These are phyloP conservation scores for Rhinogobius similis DNA, from an alignment of 2,113 vertebrate genomes.

Conservation along the genomic window DNA sequence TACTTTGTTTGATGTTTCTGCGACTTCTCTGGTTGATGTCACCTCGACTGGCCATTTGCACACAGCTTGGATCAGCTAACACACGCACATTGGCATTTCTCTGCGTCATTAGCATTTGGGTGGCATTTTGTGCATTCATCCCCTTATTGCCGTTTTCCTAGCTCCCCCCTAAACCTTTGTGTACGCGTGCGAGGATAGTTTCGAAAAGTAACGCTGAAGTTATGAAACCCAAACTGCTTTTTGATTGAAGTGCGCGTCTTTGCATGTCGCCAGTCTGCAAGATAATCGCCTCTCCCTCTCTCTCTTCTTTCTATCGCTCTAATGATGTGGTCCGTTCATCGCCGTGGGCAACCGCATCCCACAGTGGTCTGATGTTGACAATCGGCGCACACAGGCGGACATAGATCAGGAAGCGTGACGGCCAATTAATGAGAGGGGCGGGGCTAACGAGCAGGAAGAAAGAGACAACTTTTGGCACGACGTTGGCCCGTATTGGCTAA, in stretches of 20 bases:
- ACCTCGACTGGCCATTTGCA: constrained; percentile 4
- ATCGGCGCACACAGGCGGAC: constrained; percentile 31
- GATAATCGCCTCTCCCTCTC: constrained; percentile 44
- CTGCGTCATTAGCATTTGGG: constrained; percentile 28
- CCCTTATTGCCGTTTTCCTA: constrained; percentile 15
- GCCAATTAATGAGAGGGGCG: constrained; percentile 54
- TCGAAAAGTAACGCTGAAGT: constrained; percentile 9
- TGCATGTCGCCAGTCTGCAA: constrained; percentile 32
- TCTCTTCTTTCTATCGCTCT: constrained; percentile 38
- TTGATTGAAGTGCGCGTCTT: neutral
- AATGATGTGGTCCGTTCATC: constrained; percentile 53
- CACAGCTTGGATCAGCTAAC: neutral
- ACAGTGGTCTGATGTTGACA: constrained; percentile 47
- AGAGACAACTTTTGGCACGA: constrained; percentile 42
- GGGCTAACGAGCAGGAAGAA: constrained; percentile 16
- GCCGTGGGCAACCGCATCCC: constrained; percentile 30
- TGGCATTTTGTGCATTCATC: constrained; percentile 39
- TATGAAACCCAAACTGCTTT: constrained; percentile 6
- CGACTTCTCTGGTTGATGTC: neutral
- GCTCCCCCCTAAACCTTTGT: constrained; percentile 12
- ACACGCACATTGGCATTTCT: constrained; percentile 30
- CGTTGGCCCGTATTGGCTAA: constrained; percentile 54
- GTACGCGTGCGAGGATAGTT: constrained; percentile 3
- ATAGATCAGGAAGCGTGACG: constrained; percentile 44
- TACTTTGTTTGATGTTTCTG: constrained; percentile 9